phyloP scores from a whole-genome alignment of 2,113 vertebrate genomes.

The Opisthocomus hoazin region DNA sequence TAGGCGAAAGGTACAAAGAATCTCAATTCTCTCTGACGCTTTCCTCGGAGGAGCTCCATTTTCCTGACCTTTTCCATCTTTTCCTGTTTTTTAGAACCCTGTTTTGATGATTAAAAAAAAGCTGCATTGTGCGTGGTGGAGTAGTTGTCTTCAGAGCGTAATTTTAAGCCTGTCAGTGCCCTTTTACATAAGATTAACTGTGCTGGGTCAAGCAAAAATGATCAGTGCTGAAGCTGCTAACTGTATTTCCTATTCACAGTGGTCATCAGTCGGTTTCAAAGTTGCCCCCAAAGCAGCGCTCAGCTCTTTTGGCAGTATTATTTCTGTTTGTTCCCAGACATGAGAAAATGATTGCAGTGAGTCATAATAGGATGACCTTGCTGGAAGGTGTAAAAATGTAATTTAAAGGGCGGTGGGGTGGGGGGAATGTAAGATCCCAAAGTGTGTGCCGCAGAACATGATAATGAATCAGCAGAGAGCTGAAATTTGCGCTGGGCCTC shows the following conservation, averaged over 20 bases:
- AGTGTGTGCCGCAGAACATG: neutral
- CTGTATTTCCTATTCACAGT: neutral
- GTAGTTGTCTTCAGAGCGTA: neutral
- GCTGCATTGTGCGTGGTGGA: neutral
- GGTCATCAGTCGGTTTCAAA: neutral
- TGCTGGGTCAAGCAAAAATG: slow-evolving; percentile 7
- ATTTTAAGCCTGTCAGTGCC: neutral
- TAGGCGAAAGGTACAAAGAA: neutral
- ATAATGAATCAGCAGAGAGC: slow-evolving; percentile 53
- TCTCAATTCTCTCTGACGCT: neutral
- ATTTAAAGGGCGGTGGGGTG: neutral
- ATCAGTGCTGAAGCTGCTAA: neutral
- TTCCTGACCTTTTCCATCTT: neutral
- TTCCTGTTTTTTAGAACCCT: neutral
- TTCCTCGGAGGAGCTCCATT: neutral
- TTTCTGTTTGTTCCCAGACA: slow-evolving; percentile 20
- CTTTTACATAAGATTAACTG: neutral
- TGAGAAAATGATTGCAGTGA: neutral
- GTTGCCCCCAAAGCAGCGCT: neutral
- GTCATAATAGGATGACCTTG: slow-evolving; percentile 13
- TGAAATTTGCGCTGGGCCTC: neutral
- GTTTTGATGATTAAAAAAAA: neutral
- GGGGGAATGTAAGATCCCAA: neutral
- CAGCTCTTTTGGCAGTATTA: neutral
- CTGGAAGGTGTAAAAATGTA: slow-evolving; percentile 35